Base-by-base conservation (phyloP, 2,797 vertebrate species). In the Prunella strophiata region DNA sequence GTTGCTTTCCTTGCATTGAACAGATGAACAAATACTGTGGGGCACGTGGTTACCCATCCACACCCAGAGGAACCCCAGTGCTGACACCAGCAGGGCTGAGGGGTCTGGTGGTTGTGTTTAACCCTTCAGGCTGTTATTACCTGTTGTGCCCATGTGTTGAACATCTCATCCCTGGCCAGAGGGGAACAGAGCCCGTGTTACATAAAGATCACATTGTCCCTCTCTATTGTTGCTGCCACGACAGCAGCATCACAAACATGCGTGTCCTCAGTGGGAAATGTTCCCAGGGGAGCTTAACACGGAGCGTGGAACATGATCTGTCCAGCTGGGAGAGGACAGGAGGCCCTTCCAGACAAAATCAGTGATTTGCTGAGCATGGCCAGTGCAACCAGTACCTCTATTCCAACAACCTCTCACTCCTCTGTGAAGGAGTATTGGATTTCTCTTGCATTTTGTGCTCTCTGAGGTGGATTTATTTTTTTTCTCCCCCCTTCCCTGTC, bases 171-270 rank as follows among this genome's bases (percentile, higher is more conserved):
- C 92, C 74, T 4, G 1, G 57, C 85, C 74, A 84, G 68, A 50
- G 83, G 83, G 84, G 85, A 86, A 55, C 23, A 32, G 30, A 59
- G 91, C 29, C 58, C 2, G 16, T 1, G 11, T 91, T 89, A 85
- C 82, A 83, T 75, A 92, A 71, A 76, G 97, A 97, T 94, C 90
- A 45, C 30, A 51, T 67, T 96, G 96, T 97, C 95, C 97, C 93
- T 96, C 88, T 89, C 87, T 88, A 29, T 96, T 89, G 70, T 87
- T 88, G 91, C 72, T 77, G 3, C 83, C 16, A 14, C 9, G 30
- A 88, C 83, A 30, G 95, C 92, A 94, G 91, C 91, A 16, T 92
- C 42, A 0, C 51, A 70, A 93, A 89, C 51, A 51, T 75, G 82
- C 34, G 34, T 59, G 66, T 96, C 89, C 95, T 92, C 36, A 1